Conservation (phyloP, 2,113 vertebrate genomes). For the Balaeniceps rex region DNA sequence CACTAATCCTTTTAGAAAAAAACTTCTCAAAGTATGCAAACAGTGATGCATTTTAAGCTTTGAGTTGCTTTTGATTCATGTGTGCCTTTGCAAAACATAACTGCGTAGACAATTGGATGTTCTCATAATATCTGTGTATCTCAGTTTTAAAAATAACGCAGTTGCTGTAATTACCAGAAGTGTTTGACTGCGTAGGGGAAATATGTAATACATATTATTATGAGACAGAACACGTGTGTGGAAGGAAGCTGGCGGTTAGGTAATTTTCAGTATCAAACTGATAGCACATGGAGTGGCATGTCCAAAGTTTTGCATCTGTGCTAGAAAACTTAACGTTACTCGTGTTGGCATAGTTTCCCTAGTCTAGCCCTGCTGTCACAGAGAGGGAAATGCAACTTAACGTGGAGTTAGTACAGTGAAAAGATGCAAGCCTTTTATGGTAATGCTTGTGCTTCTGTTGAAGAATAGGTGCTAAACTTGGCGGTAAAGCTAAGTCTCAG, state of each 20-base stretch:
- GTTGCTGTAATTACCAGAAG: not conserved
- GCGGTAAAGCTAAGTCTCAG: not conserved
- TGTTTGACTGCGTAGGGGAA: not conserved
- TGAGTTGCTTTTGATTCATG: not conserved
- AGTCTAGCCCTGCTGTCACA: not conserved
- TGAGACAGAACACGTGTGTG: not conserved
- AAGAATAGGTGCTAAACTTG: not conserved
- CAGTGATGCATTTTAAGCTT: not conserved
- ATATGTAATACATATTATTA: not conserved
- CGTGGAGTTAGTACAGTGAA: not conserved
- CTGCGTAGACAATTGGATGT: not conserved
- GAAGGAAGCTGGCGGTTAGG: not conserved
- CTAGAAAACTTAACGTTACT: not conserved
- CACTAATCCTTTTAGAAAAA: not conserved
- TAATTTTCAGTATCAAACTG: not conserved
- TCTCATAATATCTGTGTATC: not conserved
- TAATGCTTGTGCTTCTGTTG: not conserved
- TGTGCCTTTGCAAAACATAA: not conserved
- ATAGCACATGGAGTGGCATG: not conserved
- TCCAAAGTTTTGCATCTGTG: not conserved
- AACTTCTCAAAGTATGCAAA: not conserved
- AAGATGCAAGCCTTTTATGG: not conserved
- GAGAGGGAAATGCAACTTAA: not conserved
- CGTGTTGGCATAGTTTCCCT: not conserved
- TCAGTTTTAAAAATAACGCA: not conserved